These are phyloP conservation scores for Sebastes oblongus DNA, from an alignment of 2,797 vertebrate species.

Conservation along the genomic window DNA sequence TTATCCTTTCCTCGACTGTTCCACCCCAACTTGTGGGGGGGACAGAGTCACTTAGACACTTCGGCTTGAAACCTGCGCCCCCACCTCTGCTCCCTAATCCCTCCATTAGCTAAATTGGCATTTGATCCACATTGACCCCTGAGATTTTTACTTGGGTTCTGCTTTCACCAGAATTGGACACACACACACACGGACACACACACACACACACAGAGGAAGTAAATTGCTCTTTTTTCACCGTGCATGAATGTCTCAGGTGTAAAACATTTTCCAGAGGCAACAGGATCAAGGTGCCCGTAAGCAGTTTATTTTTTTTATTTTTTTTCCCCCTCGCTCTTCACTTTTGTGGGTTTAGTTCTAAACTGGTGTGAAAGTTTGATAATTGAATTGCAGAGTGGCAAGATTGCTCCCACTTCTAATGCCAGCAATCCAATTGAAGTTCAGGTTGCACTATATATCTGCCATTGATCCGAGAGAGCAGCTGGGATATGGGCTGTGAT, in stretches of 20 bases:
- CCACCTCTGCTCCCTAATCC: constrained; percentile 66
- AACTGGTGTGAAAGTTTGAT: constrained; percentile 67
- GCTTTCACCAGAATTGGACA: constrained; percentile 56
- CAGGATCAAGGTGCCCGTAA: constrained; percentile 49
- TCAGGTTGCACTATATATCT: constrained; percentile 65
- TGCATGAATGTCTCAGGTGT: constrained; percentile 50
- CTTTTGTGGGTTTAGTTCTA: constrained; percentile 56
- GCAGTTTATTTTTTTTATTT: constrained; percentile 36
- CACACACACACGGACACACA: not conserved
- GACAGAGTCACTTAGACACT: constrained; percentile 48
- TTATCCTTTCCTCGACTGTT: constrained; percentile 38
- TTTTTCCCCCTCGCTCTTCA: constrained; percentile 21
- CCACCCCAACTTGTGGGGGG: constrained; percentile 15
- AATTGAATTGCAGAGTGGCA: constrained; percentile 68
- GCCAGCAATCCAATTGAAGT: constrained; percentile 72
- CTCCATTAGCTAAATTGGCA: constrained; percentile 77
- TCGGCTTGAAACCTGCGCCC: constrained; percentile 53
- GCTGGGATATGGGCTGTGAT: constrained; percentile 53
- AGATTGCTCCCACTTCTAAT: constrained; percentile 72
- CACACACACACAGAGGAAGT: not conserved
- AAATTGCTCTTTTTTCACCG: constrained; percentile 39
- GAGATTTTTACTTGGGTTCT: constrained; percentile 37
- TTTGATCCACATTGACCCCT: constrained; percentile 54
- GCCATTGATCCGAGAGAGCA: constrained; percentile 70
- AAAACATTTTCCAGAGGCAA: constrained; percentile 38